Evolutionary conservation across 2,888 invertebrate genomes (phyloP).

Genomic region (Drosophila helvetica): DNA sequence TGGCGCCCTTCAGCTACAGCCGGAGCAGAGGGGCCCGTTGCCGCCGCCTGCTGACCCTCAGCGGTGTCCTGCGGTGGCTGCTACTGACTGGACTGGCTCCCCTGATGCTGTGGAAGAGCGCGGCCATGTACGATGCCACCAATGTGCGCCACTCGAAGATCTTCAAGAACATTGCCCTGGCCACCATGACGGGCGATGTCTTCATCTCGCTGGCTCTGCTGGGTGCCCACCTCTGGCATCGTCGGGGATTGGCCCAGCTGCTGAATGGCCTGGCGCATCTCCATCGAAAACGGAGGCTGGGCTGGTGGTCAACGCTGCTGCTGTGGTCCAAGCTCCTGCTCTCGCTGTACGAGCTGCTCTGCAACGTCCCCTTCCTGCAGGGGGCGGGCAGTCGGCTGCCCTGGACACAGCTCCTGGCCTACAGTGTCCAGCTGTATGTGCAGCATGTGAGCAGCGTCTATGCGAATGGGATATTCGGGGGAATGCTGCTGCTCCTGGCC

Average conservation of each 20-base stretch:
- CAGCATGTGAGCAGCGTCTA: conserved; percentile 72
- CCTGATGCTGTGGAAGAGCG: conserved; percentile 53
- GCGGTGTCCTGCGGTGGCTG: conserved; percentile 47
- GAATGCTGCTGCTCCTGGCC: conserved; percentile 64
- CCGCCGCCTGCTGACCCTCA: conserved; percentile 34
- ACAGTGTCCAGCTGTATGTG: conserved; percentile 69
- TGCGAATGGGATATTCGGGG: conserved; percentile 67
- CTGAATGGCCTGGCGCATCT: conserved; percentile 43
- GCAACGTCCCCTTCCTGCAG: conserved; percentile 75
- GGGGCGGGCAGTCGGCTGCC: conserved; percentile 56
- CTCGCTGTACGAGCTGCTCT: conserved; percentile 68
- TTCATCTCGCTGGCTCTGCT: conserved; percentile 59
- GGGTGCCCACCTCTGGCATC: conserved; percentile 52
- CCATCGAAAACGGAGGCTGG: conserved; percentile 27
- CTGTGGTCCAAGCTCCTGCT: conserved; percentile 70
- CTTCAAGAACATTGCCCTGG: conserved; percentile 59
- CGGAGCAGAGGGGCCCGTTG: conserved; percentile 28
- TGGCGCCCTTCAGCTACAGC: conserved; percentile 63
- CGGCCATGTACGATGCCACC: conserved; percentile 61
- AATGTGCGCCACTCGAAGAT: conserved; percentile 63
- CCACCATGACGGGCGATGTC: conserved; percentile 61
- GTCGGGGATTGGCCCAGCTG: conserved; percentile 43
- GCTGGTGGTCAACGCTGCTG: conserved; percentile 48
- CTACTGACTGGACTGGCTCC: conserved; percentile 55
- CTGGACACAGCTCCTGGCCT: conserved; percentile 62